A percentile compares a stretch with the other conserved stretches of the same genome.
phyloP scores from a whole-genome alignment of 2,797 vertebrate genomes.

The Simalia tracyae region DNA sequence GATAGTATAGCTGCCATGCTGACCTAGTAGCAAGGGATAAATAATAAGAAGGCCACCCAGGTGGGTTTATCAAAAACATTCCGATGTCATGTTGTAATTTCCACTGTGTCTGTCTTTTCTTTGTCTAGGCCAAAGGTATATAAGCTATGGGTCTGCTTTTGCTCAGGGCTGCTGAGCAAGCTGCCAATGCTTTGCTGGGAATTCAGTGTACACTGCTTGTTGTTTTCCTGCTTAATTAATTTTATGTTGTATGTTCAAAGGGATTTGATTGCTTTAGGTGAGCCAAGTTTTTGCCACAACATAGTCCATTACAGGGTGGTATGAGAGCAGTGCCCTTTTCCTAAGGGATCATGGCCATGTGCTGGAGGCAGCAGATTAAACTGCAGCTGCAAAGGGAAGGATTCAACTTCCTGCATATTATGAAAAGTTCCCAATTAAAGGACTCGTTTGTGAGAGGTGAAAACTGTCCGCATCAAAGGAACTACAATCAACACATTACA shows the following conservation, averaged over 20 bases:
- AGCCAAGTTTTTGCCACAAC: neutral
- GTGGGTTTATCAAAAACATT: neutral
- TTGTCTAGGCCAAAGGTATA: neutral
- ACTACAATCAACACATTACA: neutral
- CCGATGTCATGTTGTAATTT: neutral
- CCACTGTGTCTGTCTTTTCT: neutral
- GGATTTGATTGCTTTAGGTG: neutral
- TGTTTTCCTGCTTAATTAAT: neutral
- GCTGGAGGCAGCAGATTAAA: neutral
- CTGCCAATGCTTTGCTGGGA: neutral
- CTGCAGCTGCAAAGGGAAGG: neutral
- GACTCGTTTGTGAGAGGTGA: neutral
- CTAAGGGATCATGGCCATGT: neutral
- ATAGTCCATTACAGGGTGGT: neutral
- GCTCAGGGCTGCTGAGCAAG: neutral
- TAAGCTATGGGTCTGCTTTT: neutral
- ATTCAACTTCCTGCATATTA: neutral
- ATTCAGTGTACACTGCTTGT: neutral
- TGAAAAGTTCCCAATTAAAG: neutral
- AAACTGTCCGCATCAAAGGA: neutral
- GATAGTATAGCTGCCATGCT: neutral
- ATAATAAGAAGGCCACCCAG: neutral
- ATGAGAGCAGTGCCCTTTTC: neutral
- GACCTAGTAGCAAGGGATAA: neutral
- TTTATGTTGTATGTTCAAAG: neutral